Evolutionary conservation across 2,888 invertebrate genomes (phyloP), one percentile per base, ranked within the genome.

Genomic region (Crocallis elinguaria): DNA sequence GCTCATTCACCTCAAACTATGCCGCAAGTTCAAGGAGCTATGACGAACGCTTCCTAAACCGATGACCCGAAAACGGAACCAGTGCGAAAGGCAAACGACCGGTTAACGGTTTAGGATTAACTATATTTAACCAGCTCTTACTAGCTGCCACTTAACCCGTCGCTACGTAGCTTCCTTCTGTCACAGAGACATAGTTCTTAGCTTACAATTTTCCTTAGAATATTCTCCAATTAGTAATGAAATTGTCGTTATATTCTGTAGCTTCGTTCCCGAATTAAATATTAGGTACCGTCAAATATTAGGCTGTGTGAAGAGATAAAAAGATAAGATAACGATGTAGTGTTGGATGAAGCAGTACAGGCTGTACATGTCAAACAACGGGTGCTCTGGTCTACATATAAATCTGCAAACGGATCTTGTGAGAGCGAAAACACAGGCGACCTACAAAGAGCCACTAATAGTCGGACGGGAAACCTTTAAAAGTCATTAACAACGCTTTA

Each of bases 11-110:
- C 71, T 70, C 64, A 57, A 77, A 67, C 54, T 68, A 62, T 73
- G 75, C 48, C 71, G 66, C 71, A 73, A 73, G 77, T 77, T 79
- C 80, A 79, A 78, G 78, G 76, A 77, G 43, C 41, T 32, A 49
- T 64, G 73, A 66, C 69, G 67, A 63, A 49, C 57, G 33, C 54
- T 60, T 69, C 64, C 68, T 54, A 56, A 60, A 61, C 57, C 68
- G 64, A 58, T 63, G 66, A 69, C 71, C 67, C 57, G 62, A 55
- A 60, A 48, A 60, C 51, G 42, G 37, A 48, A 54, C 43, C 35
- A 27, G 42, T 19, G 13, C 21, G 42, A 38, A 44, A 55, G 54
- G 53, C 58, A 60, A 58, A 60, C 56, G 62, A 60, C 60, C 62
- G 57, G 14, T 23, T 51, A 48, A 59, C 58, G 51, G 59, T 42